These are phyloP conservation scores for Drosophila tripunctata DNA, from an alignment of 2,888 invertebrate genomes.

Conservation along the genomic window DNA sequence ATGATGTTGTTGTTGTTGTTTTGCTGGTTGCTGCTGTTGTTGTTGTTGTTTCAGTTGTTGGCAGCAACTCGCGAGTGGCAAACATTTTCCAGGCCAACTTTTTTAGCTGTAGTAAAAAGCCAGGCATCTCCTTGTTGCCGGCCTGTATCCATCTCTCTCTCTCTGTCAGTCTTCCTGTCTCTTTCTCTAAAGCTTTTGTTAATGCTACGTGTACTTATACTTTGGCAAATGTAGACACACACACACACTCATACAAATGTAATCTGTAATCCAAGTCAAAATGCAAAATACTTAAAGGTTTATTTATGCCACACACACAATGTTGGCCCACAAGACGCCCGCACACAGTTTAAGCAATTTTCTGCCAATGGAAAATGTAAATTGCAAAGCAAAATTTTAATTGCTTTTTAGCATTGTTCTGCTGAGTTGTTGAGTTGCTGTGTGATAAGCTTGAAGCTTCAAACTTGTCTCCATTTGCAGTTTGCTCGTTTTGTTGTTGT, in stretches of 20 bases:
- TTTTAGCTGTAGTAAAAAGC: constrained; percentile 57
- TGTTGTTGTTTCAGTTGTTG: constrained; percentile 55
- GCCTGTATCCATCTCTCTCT: too few relatives aligned
- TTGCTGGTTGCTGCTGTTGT: neutral
- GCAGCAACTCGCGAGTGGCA: constrained; percentile 66
- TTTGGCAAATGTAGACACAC: constrained; percentile 46
- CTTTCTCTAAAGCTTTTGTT: constrained; percentile 19
- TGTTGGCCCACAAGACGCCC: constrained; percentile 5
- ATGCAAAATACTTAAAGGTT: constrained; percentile 56
- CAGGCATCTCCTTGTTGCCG: constrained; percentile 23
- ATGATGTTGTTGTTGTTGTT: constrained; percentile 22
- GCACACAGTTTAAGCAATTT: constrained; percentile 42
- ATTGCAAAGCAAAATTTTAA: constrained; percentile 47
- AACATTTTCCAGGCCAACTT: constrained; percentile 74
- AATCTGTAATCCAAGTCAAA: constrained; percentile 37
- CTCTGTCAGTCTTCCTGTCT: too few relatives aligned
- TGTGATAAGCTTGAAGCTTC: constrained; percentile 24
- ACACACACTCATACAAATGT: constrained; percentile 6
- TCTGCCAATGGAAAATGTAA: constrained; percentile 22
- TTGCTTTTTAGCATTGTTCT: constrained; percentile 70
- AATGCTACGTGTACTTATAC: constrained; percentile 7
- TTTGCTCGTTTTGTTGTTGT: neutral
- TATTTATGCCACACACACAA: constrained; percentile 17
- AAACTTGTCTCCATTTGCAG: constrained; percentile 24
- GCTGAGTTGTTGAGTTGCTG: constrained; percentile 1